Percentiles rank a stretch among this genome's conserved stretches.
These are phyloP conservation scores for Microcebus griseorufus DNA, from an alignment of 2,113 vertebrate genomes.

Conservation along the genomic window DNA sequence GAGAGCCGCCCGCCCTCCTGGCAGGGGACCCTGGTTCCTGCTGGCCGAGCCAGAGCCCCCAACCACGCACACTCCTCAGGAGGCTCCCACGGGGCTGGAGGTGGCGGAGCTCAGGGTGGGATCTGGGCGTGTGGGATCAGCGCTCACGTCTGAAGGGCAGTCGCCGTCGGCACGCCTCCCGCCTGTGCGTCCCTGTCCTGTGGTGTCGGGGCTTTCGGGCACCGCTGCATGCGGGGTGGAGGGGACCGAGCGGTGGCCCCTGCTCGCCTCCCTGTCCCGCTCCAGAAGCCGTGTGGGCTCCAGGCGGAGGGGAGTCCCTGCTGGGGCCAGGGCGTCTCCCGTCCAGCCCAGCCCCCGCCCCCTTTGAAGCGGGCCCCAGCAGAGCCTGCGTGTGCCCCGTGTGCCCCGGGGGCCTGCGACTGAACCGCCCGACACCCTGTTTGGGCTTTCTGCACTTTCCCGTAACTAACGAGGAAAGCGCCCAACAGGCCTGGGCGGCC, in stretches of 20 bases:
- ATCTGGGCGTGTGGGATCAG: not conserved
- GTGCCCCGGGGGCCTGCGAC: not conserved
- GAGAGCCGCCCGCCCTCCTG: not conserved
- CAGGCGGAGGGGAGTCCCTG: not conserved
- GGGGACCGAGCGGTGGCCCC: not conserved
- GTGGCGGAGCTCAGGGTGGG: not conserved
- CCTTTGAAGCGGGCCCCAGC: not conserved
- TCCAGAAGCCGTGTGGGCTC: not conserved
- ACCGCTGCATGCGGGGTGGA: not conserved
- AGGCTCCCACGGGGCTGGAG: not conserved
- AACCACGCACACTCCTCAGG: not conserved
- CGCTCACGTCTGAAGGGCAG: not conserved
- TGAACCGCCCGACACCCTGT: fast-evolving
- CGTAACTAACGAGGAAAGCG: not conserved
- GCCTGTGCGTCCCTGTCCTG: not conserved
- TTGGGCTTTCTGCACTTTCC: not conserved
- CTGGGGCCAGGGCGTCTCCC: fast-evolving
- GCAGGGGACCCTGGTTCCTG: not conserved
- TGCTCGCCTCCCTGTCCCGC: not conserved
- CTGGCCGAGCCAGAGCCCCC: not conserved
- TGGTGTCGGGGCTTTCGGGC: not conserved
- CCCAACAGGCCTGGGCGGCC: not conserved
- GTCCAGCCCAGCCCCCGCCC: not conserved
- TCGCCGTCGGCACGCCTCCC: not conserved
- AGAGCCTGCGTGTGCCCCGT: not conserved